A percentile compares a stretch with the other conserved stretches of the same genome.
Evolutionary conservation across 2,888 invertebrate species (phyloP).

Genomic region (Mycogona germanica): DNA sequence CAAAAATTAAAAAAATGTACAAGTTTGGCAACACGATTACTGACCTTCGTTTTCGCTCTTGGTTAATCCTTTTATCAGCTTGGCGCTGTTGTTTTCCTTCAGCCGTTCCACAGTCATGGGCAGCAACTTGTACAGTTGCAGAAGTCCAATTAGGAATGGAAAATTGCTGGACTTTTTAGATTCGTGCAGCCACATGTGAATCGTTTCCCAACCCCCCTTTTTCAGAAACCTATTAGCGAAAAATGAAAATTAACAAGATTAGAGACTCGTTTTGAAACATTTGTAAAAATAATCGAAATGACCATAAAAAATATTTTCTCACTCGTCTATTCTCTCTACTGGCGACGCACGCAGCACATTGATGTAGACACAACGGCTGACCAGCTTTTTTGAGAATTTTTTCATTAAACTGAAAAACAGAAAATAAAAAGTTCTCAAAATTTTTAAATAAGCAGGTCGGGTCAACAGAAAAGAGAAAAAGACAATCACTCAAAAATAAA

Average conservation of each 20-base stretch:
- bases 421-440: slow-evolving; percentile 24
- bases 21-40: slow-evolving; percentile 28
- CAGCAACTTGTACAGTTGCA: slow-evolving; percentile 69
- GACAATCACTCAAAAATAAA: background rate
- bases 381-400: slow-evolving; percentile 87
- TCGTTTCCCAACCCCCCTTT: slow-evolving; percentile 81
- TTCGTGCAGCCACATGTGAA: slow-evolving; percentile 82
- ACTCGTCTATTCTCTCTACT: slow-evolving; percentile 64
- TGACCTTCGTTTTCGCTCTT: slow-evolving; percentile 65
- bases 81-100: slow-evolving; percentile 83
- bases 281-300: no score
- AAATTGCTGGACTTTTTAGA: slow-evolving; percentile 71
- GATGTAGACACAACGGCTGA: slow-evolving; percentile 89
- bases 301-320: slow-evolving; percentile 38
- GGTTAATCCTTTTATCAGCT: slow-evolving; percentile 74
- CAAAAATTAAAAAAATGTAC: background rate
- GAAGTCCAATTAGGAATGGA: slow-evolving; percentile 72
- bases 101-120: slow-evolving; percentile 84
- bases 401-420: slow-evolving; percentile 72
- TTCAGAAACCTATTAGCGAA: slow-evolving; percentile 57
- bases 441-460: no score
- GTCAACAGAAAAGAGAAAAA: no score
- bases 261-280: no score
- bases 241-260: slow-evolving; percentile 17
- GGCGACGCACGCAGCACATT: slow-evolving; percentile 81